A percentile compares a stretch with the other conserved stretches of the same genome.
Evolutionary conservation across 2,888 invertebrate species (phyloP).

Genomic region (Esperia sulphurella): DNA sequence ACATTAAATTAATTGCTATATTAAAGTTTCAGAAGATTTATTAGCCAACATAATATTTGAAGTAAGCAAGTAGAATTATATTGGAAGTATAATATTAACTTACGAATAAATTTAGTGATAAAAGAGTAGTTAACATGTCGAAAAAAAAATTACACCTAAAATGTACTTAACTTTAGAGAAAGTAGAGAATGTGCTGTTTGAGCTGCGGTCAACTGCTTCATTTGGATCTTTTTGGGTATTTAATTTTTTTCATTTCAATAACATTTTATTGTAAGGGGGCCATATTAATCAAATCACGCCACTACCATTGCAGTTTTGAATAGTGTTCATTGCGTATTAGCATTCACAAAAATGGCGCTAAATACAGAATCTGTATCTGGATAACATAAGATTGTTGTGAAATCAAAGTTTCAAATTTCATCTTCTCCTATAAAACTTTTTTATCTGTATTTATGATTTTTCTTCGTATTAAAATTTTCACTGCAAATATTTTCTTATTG

Average conservation of each 20-base stretch:
- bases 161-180: constrained; percentile 62
- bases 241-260: too few relatives aligned
- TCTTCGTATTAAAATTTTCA: constrained; percentile 34
- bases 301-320: background rate
- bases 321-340: background rate
- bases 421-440: too few relatives aligned
- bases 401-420: background rate
- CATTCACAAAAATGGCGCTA: background rate
- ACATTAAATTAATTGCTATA: constrained; percentile 41
- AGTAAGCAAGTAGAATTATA: constrained; percentile 59
- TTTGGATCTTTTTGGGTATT: constrained; percentile 40
- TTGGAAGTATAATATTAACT: constrained; percentile 41
- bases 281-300: constrained; percentile 31
- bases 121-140: constrained; percentile 49
- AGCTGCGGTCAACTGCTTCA: constrained; percentile 46
- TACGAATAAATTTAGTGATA: constrained; percentile 39
- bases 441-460: background rate
- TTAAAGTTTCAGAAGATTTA: constrained; percentile 69
- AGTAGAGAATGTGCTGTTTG: constrained; percentile 30
- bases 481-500: constrained; percentile 61
- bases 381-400: background rate
- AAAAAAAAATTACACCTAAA: constrained; percentile 32
- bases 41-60: constrained; percentile 63
- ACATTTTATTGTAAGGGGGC: constrained; percentile 60
- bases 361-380: too few relatives aligned